Percentiles rank a stretch among this genome's conserved stretches.
Conservation (phyloP, 2,888 invertebrate species). For the Eutolmus rufibarbis region DNA sequence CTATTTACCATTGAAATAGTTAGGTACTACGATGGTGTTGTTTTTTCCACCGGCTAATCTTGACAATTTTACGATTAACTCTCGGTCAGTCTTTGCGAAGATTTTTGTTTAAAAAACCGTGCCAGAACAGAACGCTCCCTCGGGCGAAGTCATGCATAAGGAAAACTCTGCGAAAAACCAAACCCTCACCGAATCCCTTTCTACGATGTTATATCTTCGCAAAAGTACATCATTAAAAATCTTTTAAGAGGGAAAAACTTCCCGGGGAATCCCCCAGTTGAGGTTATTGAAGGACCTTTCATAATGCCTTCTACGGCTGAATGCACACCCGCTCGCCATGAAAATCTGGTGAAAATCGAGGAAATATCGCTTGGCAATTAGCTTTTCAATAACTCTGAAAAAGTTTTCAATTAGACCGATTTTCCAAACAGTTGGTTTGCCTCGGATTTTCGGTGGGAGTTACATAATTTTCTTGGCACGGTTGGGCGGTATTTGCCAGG, state of each 20-base stretch:
- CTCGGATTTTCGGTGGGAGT: slow-evolving; percentile 1
- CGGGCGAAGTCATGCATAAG: background rate
- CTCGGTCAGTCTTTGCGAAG: background rate
- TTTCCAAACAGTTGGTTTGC: slow-evolving; percentile 28
- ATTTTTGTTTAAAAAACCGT: background rate
- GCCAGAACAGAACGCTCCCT: background rate
- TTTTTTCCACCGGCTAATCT: background rate
- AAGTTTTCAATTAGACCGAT: slow-evolving; percentile 40
- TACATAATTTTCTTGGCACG: background rate
- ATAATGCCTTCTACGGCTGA: slow-evolving; percentile 24
- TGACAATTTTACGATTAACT: background rate
- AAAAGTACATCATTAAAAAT: slow-evolving; percentile 36
- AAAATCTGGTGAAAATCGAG: slow-evolving; percentile 2
- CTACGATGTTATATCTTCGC: background rate
- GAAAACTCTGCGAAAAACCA: background rate
- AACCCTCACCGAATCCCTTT: background rate
- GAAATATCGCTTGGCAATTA: slow-evolving; percentile 36
- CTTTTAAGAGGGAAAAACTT: slow-evolving; percentile 32
- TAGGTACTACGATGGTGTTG: background rate
- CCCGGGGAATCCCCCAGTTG: background rate
- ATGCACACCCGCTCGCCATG: slow-evolving; percentile 23
- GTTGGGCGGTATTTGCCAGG: background rate
- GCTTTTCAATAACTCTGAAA: slow-evolving; percentile 36
- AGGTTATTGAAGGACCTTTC: slow-evolving; percentile 1
- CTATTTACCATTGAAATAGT: background rate